Evolutionary conservation across 2,888 invertebrate genomes (phyloP).

Genomic region (Lutraria lutraria): DNA sequence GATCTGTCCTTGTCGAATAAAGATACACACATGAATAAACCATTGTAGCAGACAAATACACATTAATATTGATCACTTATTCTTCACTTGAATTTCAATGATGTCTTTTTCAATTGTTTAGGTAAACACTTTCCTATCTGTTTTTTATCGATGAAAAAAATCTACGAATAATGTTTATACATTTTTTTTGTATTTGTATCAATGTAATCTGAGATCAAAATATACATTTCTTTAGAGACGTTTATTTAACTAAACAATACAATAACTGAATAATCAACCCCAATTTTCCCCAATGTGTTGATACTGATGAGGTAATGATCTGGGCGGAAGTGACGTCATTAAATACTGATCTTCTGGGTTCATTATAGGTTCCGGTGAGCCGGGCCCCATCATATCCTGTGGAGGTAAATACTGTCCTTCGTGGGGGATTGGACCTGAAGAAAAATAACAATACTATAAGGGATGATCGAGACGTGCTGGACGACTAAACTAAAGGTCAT

Average conservation of each 20-base stretch:
- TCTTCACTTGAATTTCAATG: too few relatives aligned
- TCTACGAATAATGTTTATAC: background rate
- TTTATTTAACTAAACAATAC: background rate
- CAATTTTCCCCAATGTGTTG: slow-evolving; percentile 58
- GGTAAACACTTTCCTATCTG: too few relatives aligned
- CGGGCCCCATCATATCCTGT: slow-evolving; percentile 72
- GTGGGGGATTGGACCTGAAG: slow-evolving; percentile 70
- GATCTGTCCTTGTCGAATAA: too few relatives aligned
- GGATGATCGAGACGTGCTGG: too few relatives aligned
- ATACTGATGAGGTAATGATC: slow-evolving; percentile 51
- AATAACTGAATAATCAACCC: slow-evolving; percentile 35
- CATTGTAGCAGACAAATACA: too few relatives aligned
- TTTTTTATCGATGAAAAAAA: background rate
- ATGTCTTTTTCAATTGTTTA: too few relatives aligned
- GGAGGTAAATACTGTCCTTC: slow-evolving; percentile 73
- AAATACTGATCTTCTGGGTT: slow-evolving; percentile 63
- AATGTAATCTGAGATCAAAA: background rate
- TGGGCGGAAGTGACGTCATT: slow-evolving; percentile 61
- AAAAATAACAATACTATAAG: background rate
- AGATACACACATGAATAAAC: too few relatives aligned
- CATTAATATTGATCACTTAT: too few relatives aligned
- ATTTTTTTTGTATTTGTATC: background rate
- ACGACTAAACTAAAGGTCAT: too few relatives aligned
- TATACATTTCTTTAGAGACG: slow-evolving; percentile 11
- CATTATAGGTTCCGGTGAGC: slow-evolving; percentile 74